Evolutionary conservation across 2,797 vertebrate genomes (phyloP).

Genomic region (Poecilia gillii): DNA sequence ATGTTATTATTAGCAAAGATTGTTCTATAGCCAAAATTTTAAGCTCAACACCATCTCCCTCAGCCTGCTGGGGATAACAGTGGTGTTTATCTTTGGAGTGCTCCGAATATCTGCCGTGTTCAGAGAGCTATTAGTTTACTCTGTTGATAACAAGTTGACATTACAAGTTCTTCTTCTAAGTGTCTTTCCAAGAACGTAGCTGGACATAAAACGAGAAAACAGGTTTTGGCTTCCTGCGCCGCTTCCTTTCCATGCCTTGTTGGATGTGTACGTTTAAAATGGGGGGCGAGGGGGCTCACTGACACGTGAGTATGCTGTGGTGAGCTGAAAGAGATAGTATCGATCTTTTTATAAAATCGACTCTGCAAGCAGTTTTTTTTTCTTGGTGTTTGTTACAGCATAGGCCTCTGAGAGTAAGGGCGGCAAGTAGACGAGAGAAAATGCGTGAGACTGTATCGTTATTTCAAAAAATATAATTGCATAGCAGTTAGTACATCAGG

Average conservation of each 20-base stretch:
- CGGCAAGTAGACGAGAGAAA: neutral
- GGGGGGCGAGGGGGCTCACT: neutral
- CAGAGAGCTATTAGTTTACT: conserved; percentile 14
- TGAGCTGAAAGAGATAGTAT: conserved; percentile 34
- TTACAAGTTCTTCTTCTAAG: conserved; percentile 45
- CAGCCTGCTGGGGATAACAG: neutral
- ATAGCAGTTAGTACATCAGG: neutral
- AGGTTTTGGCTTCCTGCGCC: conserved; percentile 7
- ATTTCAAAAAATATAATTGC: neutral
- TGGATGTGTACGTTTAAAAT: conserved; percentile 3
- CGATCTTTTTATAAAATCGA: conserved; percentile 79
- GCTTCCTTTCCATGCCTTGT: conserved; percentile 22
- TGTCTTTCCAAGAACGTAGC: conserved; percentile 35
- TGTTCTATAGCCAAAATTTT: neutral
- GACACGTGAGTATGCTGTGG: conserved; percentile 11
- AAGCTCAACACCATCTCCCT: neutral
- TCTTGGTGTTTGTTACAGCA: conserved; percentile 60
- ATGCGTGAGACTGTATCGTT: conserved; percentile 2
- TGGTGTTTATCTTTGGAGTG: conserved; percentile 1
- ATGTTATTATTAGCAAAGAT: neutral
- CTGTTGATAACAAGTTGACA: conserved; percentile 59
- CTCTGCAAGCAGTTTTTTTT: conserved; percentile 62
- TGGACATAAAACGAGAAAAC: conserved; percentile 54
- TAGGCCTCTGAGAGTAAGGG: conserved; percentile 10
- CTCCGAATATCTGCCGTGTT: conserved; percentile 1